These are phyloP conservation scores for Cephalopholis sonnerati DNA, from an alignment of 2,113 vertebrate species.

Conservation along the genomic window DNA sequence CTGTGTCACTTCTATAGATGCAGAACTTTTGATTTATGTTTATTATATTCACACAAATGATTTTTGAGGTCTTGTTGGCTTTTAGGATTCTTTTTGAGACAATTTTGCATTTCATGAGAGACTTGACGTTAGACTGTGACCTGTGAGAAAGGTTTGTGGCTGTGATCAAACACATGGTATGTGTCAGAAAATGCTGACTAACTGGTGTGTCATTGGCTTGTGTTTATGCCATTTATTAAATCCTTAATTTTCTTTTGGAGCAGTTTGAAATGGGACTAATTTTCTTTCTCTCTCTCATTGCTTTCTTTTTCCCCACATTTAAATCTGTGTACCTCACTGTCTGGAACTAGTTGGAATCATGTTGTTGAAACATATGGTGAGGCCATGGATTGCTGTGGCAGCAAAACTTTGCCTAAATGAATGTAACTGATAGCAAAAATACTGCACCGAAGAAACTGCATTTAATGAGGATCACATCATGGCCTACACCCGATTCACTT, in stretches of 20 bases:
- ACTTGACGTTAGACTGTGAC: not conserved
- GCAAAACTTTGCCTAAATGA: too few relatives aligned
- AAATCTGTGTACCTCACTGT: not conserved
- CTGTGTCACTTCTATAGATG: not conserved
- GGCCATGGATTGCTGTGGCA: not conserved
- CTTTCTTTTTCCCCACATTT: not conserved
- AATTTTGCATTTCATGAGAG: not conserved
- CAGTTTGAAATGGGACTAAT: not conserved
- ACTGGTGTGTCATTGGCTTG: not conserved
- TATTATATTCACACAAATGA: not conserved
- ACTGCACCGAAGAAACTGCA: not conserved
- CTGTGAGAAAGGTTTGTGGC: not conserved
- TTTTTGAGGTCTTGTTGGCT: not conserved
- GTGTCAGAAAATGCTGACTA: not conserved
- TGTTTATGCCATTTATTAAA: not conserved
- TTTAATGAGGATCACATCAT: not conserved
- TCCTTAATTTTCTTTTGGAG: not conserved
- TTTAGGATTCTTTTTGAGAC: not conserved
- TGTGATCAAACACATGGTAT: not conserved
- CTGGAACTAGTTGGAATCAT: not conserved
- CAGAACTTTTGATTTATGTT: not conserved
- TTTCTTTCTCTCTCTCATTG: not conserved
- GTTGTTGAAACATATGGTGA: not conserved
- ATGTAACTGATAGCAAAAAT: not conserved
- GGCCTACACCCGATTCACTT: too few relatives aligned